Evolutionary conservation across 2,113 vertebrate species (phyloP), one percentile per base, ranked within the genome.

Genomic region (Sakesphorus luctuosus): DNA sequence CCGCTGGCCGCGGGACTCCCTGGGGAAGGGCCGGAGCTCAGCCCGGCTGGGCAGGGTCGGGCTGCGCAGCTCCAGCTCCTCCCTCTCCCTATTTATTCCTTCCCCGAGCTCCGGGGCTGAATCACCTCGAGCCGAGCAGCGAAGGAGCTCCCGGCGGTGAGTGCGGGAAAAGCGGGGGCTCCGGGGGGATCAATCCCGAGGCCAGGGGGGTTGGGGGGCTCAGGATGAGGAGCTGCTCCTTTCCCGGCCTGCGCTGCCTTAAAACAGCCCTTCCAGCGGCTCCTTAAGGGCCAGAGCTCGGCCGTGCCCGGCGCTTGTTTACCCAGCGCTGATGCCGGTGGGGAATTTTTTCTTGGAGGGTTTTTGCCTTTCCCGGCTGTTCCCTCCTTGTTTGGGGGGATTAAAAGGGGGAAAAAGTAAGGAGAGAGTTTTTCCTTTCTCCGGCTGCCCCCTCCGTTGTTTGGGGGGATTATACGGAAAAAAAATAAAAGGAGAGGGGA

Each of bases 61-160:
- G 75, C 87, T 58, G 81, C n/a, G 47, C 93, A 5, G 77, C 44
- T 9, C 46, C 80, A 12, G 93, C 94, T 96, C 96, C 96, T 94
- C 96, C 96, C 91, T 95, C 95, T 67, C 6, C 13, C 44, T 44
- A 44, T 44, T 44, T 96, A 95, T 94, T 75, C 46, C 78, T 81
- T 21, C 18, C 15, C 14, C 17, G 29, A n/a, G 40, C 75, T 7
- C 28, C 3, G 71, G 2, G 47, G 20, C 61, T 84, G 77, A 44
- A 84, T 84, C 87, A 36, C 50, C n/a, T 3, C 1, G 31, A 18
- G 4, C 36, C 3, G 7, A 53, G 71, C 66, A 2, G 31, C 56
- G 43, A 7, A 5, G 15, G 44, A 9, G 2, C 7, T 53, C 3
- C 4, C 13, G 18, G 72, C 5, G 91, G 96, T 96, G 72, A 96